Evolutionary conservation across 1,140 invertebrate genomes (phyloP).

Genomic region (Atta colombica): DNA sequence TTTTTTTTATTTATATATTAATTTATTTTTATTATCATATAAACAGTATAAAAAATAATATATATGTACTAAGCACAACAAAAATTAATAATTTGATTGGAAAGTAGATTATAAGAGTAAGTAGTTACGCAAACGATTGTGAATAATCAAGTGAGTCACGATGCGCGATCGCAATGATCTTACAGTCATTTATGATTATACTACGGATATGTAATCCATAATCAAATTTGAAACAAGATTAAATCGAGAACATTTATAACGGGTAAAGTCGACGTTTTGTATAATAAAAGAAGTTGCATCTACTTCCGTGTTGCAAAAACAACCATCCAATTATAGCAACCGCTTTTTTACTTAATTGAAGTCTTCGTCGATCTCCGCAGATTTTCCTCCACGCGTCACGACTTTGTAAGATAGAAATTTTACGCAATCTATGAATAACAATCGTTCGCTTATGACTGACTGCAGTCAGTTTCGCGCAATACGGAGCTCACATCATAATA

Average conservation of each 20-base stretch:
- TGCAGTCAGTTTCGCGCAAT: slow-evolving; percentile 32
- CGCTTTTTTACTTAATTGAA: slow-evolving; percentile 65
- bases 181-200: slow-evolving; percentile 9
- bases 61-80: background rate
- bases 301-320: slow-evolving; percentile 35
- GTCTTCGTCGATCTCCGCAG: slow-evolving; percentile 40
- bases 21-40: background rate
- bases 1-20: background rate
- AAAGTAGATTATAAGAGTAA: background rate
- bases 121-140: background rate
- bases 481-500: slow-evolving; percentile 6
- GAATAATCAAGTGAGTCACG: slow-evolving; percentile 21
- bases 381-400: slow-evolving; percentile 36
- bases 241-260: background rate
- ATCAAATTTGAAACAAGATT: slow-evolving; percentile 14
- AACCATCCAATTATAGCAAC: slow-evolving; percentile 57
- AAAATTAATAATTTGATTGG: background rate
- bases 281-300: slow-evolving; percentile 4
- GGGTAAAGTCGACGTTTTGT: slow-evolving; percentile 18
- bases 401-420: slow-evolving; percentile 53
- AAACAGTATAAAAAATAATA: background rate
- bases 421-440: slow-evolving; percentile 70
- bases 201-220: background rate
- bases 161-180: background rate
- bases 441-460: slow-evolving; percentile 43